Conservation (phyloP, 2,888 invertebrate species). For the Nymphalis c-album region DNA sequence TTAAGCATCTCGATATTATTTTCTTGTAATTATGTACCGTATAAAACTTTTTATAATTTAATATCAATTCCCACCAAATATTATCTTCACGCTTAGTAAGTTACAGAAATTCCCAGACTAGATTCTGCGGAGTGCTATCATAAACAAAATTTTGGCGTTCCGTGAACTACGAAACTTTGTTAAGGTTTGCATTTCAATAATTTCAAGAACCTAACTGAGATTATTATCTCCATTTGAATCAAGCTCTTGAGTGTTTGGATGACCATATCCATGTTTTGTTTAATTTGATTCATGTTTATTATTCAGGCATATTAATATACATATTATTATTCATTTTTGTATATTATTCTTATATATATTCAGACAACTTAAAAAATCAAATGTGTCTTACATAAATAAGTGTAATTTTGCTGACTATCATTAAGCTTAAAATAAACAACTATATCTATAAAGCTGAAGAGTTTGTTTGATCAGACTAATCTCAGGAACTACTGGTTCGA, state of each 20-base stretch:
- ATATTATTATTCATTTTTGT: no score
- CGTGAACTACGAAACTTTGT: neutral
- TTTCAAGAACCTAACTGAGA: neutral
- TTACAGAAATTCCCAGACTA: neutral
- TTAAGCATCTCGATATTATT: neutral
- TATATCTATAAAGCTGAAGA: no score
- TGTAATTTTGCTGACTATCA: no score
- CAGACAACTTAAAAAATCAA: no score
- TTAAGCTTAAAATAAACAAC: no score
- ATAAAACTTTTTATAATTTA: neutral
- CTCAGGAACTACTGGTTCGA: no score
- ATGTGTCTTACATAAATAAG: no score
- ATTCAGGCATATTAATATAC: neutral
- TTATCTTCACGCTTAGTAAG: neutral
- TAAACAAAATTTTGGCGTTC: neutral
- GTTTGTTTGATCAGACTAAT: no score
- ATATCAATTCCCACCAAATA: neutral
- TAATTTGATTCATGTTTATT: neutral
- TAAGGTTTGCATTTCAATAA: constrained; percentile 1
- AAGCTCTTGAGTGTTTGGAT: neutral
- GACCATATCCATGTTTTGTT: neutral
- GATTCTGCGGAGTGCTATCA: neutral
- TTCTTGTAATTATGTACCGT: neutral
- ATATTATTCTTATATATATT: no score
- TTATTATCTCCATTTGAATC: constrained; percentile 1